Evolutionary conservation across 2,113 vertebrate species (phyloP).

Genomic region (Potamarius usumacintae): DNA sequence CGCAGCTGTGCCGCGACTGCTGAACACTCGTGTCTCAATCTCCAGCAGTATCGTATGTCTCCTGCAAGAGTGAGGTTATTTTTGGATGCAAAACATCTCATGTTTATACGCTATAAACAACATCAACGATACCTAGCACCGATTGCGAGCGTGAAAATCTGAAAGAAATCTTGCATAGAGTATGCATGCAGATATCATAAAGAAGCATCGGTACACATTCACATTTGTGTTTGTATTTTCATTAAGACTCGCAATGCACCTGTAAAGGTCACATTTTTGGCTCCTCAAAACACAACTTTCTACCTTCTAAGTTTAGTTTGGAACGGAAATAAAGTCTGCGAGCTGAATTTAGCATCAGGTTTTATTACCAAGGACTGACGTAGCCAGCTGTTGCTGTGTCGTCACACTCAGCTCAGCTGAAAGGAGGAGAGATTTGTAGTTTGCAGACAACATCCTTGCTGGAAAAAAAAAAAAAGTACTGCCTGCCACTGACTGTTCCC

Average conservation of each 20-base stretch:
- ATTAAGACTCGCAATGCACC: conserved; percentile 14
- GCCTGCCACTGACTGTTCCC: conserved; percentile 34
- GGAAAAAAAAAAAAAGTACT: neutral
- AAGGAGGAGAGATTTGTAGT: conserved; percentile 22
- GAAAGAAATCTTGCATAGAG: neutral
- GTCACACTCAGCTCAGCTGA: conserved; percentile 44
- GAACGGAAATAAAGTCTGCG: conserved; percentile 31
- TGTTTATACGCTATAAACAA: neutral
- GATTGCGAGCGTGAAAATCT: neutral
- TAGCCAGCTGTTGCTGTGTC: conserved; percentile 31
- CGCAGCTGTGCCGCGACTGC: conserved; percentile 3
- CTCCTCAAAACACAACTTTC: conserved; percentile 12
- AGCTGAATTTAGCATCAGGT: conserved; percentile 41
- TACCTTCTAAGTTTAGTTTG: conserved; percentile 38
- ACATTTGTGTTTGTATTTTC: neutral
- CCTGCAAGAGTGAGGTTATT: neutral
- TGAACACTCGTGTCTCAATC: conserved; percentile 1
- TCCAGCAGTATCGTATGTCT: conserved; percentile 11
- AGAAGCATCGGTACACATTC: neutral
- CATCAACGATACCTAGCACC: no score
- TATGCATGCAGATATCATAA: neutral
- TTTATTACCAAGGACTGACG: conserved; percentile 36
- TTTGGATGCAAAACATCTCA: conserved; percentile 18
- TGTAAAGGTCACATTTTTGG: conserved; percentile 5
- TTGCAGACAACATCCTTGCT: neutral